Base-by-base conservation (phyloP, 2,888 invertebrate genomes). In the Oeneis ivallda region DNA sequence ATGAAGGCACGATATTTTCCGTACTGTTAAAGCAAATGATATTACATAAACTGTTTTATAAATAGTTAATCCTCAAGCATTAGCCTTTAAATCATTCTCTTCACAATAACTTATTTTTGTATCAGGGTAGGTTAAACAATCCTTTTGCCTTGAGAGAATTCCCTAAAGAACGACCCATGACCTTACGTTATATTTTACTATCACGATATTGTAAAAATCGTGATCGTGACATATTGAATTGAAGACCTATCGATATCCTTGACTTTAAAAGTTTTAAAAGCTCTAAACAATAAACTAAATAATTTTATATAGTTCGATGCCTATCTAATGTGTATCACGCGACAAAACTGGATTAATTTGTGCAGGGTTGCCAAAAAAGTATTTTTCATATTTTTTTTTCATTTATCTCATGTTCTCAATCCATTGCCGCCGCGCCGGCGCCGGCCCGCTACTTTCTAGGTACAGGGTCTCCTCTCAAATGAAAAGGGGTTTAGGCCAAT, bases 181-280 rank as follows among this genome's bases (percentile, higher is more conserved):
- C 84, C 83, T 85, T 79, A 81, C 71, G 67, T 67, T 69, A 70
- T 69, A 70, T 75, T 75, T 75, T 74, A 76, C 76, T 75, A 75
- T 68, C 71, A 71, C 72, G 74, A 76, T 75, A 75, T 76, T 78
- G n/a, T n/a, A 78, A 76, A 79, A 78, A 81, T 83, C 82, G 79
- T 80, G 81, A 81, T 88, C 89, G 86, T 87, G 87, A 89, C 86
- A 85, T 82, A 50, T 84, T 76, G 76, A 80, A 84, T 85, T 79
- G 82, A 84, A 82, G 80, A 83, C 79, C 79, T 77, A 78, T 81
- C 79, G 73, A 74, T 77, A 85, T 85, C 86, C 88, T 89, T 89
- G 88, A 86, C 86, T 84, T 86, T 82, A 78, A 83, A 81, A 74
- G 78, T 80, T 84, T 86, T 82, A 78, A 83, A 81, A 75, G 78